Evolutionary conservation across 2,888 invertebrate genomes (phyloP).

Genomic region (Gymnocheta viridis): DNA sequence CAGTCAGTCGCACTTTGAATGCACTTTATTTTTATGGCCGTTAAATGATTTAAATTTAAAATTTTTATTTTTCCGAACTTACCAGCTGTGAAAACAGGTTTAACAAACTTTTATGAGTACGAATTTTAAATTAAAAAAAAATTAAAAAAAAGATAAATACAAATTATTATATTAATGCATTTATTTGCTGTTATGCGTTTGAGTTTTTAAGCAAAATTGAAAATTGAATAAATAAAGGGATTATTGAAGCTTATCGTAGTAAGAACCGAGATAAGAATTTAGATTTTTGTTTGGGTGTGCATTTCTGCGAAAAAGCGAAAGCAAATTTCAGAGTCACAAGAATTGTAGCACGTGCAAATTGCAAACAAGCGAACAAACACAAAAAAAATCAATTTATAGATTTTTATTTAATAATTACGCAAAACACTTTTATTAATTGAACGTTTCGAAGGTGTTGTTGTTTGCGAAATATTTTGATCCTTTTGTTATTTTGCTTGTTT

Average conservation of each 20-base stretch:
- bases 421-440: conserved; percentile 29
- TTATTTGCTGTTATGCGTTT: too few species aligned
- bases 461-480: conserved; percentile 12
- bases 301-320: not conserved
- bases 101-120: not conserved
- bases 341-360: conserved; percentile 35
- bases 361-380: not conserved
- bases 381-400: conserved; percentile 62
- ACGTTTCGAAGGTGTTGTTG: not conserved
- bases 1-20: not conserved
- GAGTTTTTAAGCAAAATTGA: not conserved
- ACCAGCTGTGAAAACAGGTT: conserved; percentile 49
- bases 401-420: conserved; percentile 55
- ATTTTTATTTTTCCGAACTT: conserved; percentile 31
- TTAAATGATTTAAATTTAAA: not conserved
- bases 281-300: not conserved
- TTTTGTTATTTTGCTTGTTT: conserved; percentile 18
- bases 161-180: too few species aligned
- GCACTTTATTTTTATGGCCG: conserved; percentile 1
- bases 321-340: not conserved
- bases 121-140: not conserved
- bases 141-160: too few species aligned
- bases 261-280: not conserved
- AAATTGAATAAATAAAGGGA: not conserved
- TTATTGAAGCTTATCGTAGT: not conserved